These are phyloP conservation scores for Morinoia aosen DNA, from an alignment of 2,888 invertebrate species.

Conservation along the genomic window DNA sequence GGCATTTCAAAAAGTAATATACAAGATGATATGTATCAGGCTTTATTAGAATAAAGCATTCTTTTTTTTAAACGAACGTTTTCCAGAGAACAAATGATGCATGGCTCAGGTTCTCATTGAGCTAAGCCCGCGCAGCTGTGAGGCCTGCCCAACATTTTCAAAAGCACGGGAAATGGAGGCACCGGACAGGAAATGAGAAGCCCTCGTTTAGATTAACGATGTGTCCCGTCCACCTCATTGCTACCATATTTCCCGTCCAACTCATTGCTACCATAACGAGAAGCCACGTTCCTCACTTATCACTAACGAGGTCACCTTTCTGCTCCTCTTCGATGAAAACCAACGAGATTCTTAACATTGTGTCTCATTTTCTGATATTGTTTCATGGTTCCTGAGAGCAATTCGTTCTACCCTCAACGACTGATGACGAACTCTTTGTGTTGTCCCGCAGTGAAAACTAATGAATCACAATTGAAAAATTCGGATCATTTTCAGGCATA, in stretches of 20 bases:
- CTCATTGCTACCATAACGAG: not conserved
- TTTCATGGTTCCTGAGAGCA: not conserved
- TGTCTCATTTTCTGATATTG: not conserved
- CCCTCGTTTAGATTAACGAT: not conserved
- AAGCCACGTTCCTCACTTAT: not conserved
- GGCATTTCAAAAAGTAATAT: too few species aligned
- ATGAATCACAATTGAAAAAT: not conserved
- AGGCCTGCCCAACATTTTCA: not conserved
- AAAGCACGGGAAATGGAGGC: not conserved
- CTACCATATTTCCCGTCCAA: too few species aligned
- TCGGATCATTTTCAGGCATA: too few species aligned
- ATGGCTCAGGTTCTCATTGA: not conserved
- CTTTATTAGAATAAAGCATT: too few species aligned
- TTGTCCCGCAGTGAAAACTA: not conserved
- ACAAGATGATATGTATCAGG: too few species aligned
- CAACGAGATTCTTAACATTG: not conserved
- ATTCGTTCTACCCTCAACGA: not conserved
- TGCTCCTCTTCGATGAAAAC: not conserved
- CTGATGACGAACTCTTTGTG: not conserved
- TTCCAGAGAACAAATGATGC: not conserved
- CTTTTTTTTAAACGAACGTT: too few species aligned
- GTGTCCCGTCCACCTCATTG: not conserved
- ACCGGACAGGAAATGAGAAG: not conserved
- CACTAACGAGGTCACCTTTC: not conserved
- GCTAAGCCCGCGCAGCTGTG: not conserved